These are phyloP conservation scores for Narcine bancroftii DNA, from an alignment of 2,113 vertebrate genomes.

Conservation along the genomic window DNA sequence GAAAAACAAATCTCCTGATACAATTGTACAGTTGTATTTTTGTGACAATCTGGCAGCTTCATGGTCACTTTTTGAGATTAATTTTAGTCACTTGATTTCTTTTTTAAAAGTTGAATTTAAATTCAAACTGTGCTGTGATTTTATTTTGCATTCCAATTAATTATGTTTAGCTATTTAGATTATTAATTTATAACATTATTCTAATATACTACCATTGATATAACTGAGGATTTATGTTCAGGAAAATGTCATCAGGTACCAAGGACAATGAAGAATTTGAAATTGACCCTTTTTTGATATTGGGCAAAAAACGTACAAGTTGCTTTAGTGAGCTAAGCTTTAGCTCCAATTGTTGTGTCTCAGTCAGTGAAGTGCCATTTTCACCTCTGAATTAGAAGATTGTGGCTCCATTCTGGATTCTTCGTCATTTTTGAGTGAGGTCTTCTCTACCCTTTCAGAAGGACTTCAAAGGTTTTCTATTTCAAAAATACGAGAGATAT, in stretches of 20 bases:
- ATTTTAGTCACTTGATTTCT: background rate
- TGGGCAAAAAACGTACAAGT: background rate
- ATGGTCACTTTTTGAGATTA: background rate
- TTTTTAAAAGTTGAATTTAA: background rate
- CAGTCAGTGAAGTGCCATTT: background rate
- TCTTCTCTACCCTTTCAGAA: too few relatives aligned
- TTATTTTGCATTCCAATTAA: background rate
- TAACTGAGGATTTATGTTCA: background rate
- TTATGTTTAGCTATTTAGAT: background rate
- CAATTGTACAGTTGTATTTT: background rate
- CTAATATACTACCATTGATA: background rate
- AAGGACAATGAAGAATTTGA: background rate
- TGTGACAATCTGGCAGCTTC: background rate
- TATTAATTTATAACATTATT: background rate
- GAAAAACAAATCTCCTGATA: background rate
- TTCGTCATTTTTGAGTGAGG: too few relatives aligned
- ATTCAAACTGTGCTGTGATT: background rate
- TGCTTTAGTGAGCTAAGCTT: background rate
- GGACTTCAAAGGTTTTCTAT: too few relatives aligned
- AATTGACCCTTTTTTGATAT: background rate
- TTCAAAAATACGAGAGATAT: too few relatives aligned
- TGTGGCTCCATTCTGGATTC: background rate
- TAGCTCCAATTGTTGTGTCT: background rate
- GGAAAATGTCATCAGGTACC: background rate
- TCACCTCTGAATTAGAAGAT: background rate